phyloP scores from a whole-genome alignment of 2,888 invertebrate genomes.

The Lobophora halterata region DNA sequence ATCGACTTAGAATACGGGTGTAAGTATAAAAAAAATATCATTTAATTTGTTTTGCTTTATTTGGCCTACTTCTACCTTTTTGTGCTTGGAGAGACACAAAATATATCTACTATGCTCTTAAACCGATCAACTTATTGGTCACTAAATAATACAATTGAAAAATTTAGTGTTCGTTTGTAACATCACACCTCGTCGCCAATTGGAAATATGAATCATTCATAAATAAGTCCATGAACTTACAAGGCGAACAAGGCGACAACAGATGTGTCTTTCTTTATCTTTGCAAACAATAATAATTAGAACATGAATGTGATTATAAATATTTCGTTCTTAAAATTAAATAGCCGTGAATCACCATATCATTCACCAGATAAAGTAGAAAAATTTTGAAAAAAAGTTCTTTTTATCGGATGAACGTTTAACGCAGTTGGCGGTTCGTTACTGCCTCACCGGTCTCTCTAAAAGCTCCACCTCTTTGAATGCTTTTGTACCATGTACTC shows the following conservation, averaged over 20 bases:
- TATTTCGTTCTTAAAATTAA: slow-evolving; percentile 21
- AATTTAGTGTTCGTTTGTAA: slow-evolving; percentile 13
- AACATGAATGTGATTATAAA: slow-evolving; percentile 21
- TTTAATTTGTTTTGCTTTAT: too few relatives aligned
- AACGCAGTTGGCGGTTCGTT: too few relatives aligned
- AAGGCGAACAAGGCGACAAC: slow-evolving; percentile 21
- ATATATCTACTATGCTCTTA: too few relatives aligned
- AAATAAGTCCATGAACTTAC: slow-evolving; percentile 25
- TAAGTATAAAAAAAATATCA: too few relatives aligned
- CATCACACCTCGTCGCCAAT: slow-evolving; percentile 24
- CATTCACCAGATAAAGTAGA: slow-evolving; percentile 22
- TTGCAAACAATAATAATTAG: slow-evolving; percentile 22
- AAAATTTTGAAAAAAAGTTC: slow-evolving; percentile 14
- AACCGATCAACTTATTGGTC: too few relatives aligned
- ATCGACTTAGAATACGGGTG: too few relatives aligned
- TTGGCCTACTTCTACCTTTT: too few relatives aligned
- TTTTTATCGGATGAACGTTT: too few relatives aligned
- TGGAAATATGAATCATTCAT: slow-evolving; percentile 22
- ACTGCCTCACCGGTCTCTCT: too few relatives aligned
- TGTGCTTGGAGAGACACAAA: too few relatives aligned
- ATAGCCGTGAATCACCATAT: slow-evolving; percentile 19
- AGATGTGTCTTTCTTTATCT: slow-evolving; percentile 20
- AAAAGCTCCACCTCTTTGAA: too few relatives aligned
- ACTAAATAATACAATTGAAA: slow-evolving; percentile 7
- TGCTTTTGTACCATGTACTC: too few relatives aligned